Evolutionary conservation across 64 coral and sea anemone species (phyloP).

Genomic region (Stylophora pistillata): DNA sequence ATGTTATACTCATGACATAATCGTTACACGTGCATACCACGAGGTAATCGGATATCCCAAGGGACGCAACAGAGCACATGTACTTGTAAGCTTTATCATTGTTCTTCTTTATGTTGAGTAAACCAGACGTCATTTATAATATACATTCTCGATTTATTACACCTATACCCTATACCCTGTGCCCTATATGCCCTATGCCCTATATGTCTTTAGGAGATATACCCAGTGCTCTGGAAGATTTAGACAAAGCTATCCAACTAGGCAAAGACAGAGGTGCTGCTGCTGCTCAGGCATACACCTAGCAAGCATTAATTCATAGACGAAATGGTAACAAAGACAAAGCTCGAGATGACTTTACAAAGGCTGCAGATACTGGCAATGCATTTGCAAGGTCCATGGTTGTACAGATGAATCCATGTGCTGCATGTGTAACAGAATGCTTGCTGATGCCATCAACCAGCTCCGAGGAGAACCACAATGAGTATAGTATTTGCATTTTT

Average conservation of each 20-base stretch:
- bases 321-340: conserved; percentile 69
- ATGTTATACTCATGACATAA: no score
- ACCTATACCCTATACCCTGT: no score
- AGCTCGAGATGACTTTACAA: conserved; percentile 82
- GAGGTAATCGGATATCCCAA: no score
- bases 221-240: conserved; percentile 64
- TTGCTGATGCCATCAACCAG: conserved; percentile 83
- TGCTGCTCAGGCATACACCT: conserved; percentile 86
- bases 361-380: conserved; percentile 79
- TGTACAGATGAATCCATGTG: conserved; percentile 87
- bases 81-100: no score
- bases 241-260: conserved; percentile 85
- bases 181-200: no score
- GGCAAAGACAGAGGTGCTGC: conserved; percentile 53
- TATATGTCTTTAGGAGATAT: conserved; percentile 73
- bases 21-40: no score
- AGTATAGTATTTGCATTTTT: background rate
- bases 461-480: background rate
- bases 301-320: conserved; percentile 86
- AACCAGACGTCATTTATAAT: no score
- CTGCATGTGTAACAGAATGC: conserved; percentile 98
- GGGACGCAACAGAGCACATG: no score
- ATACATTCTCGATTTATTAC: no score
- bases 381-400: conserved; percentile 91
- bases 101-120: no score